Conservation (phyloP, 2,113 vertebrate genomes). For the Oreochromis tanganicae region DNA sequence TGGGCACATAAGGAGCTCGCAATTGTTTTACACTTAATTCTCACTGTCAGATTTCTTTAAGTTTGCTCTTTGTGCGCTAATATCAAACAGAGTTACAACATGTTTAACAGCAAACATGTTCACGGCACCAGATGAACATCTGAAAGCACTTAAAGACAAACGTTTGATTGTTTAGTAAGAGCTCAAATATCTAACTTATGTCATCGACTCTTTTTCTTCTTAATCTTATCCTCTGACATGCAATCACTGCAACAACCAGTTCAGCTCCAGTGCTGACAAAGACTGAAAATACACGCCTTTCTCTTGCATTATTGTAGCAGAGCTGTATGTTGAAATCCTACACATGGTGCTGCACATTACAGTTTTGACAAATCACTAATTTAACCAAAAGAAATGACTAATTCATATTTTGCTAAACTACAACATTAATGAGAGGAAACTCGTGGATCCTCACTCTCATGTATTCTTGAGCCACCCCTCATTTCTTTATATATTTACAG, state of each 20-base stretch:
- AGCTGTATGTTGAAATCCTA: neutral
- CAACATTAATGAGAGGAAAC: neutral
- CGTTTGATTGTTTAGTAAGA: neutral
- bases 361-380: slow-evolving; percentile 1
- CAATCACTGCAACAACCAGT: neutral
- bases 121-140: neutral
- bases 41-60: slow-evolving; percentile 5
- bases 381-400: neutral
- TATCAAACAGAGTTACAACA: neutral
- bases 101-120: neutral
- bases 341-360: neutral
- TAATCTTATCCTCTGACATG: neutral
- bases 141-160: slow-evolving; percentile 2
- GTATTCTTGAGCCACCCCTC: neutral
- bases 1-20: slow-evolving; percentile 10
- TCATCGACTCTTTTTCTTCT: neutral
- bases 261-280: neutral
- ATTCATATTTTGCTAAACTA: neutral
- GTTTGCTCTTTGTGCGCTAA: neutral
- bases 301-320: neutral
- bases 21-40: slow-evolving; percentile 43
- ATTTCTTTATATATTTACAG: neutral
- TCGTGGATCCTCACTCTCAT: neutral
- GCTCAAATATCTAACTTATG: neutral
- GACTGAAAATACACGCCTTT: neutral